These are phyloP conservation scores for Drosophila arizonae DNA, from an alignment of 1,140 invertebrate genomes.

Conservation along the genomic window DNA sequence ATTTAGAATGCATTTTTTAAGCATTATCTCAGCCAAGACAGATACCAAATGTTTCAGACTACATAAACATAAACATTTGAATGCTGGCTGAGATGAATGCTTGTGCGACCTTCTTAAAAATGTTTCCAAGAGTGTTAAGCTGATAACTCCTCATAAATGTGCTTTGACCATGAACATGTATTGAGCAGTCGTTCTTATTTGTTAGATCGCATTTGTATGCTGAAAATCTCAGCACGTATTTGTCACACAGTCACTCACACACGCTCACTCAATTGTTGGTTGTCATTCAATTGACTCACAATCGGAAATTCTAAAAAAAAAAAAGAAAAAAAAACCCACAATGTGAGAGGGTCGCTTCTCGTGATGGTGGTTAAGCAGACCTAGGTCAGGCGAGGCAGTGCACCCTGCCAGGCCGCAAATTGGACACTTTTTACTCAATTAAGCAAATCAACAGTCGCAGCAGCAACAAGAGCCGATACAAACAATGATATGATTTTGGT, in stretches of 20 bases:
- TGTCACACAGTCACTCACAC: not conserved
- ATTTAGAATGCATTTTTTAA: too few relatives aligned
- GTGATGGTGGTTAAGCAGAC: slow-evolving; percentile 19
- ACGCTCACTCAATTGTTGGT: slow-evolving; percentile 13
- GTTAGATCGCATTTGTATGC: slow-evolving; percentile 23
- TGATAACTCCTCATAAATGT: too few relatives aligned
- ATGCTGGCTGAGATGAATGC: too few relatives aligned
- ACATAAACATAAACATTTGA: too few relatives aligned
- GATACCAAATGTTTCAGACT: too few relatives aligned
- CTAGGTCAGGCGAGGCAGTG: slow-evolving; percentile 46
- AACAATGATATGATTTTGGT: slow-evolving; percentile 16
- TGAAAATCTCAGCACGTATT: slow-evolving; percentile 17
- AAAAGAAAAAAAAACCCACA: slow-evolving; percentile 3
- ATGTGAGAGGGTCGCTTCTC: slow-evolving; percentile 11
- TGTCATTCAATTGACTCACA: slow-evolving; percentile 77
- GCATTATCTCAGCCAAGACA: too few relatives aligned
- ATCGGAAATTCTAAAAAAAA: slow-evolving; percentile 57
- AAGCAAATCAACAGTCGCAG: slow-evolving; percentile 63
- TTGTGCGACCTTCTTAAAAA: too few relatives aligned
- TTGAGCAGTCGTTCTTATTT: too few relatives aligned
- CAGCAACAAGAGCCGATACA: slow-evolving; percentile 9
- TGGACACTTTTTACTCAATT: slow-evolving; percentile 75
- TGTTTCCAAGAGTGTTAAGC: too few relatives aligned
- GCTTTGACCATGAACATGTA: too few relatives aligned
- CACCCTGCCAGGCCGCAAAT: slow-evolving; percentile 59